Evolutionary conservation across 2,888 invertebrate genomes (phyloP).

Genomic region (Drosophila affinis): DNA sequence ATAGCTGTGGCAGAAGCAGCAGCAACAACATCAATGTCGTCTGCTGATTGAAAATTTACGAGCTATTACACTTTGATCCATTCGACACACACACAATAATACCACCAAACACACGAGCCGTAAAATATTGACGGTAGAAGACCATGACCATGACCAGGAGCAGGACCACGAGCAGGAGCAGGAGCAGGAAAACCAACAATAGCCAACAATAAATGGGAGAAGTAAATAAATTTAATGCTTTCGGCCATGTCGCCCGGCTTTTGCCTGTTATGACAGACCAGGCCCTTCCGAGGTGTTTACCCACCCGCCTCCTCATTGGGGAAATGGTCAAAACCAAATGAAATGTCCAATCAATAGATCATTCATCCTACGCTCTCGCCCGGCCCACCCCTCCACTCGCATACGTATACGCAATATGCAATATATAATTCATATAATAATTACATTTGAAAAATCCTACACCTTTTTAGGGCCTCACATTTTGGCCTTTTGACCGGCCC

Average conservation of each 20-base stretch:
- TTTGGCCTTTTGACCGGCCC: neutral
- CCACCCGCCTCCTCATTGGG: neutral
- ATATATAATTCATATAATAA: conserved; percentile 7
- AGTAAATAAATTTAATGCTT: conserved; percentile 41
- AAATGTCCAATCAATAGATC: conserved; percentile 22
- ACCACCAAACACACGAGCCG: neutral
- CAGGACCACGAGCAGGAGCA: too few relatives aligned
- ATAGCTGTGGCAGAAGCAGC: neutral
- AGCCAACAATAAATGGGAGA: conserved; percentile 31
- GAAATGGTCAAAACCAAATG: conserved; percentile 21
- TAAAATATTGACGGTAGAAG: neutral
- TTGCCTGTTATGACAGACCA: conserved; percentile 38
- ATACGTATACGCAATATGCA: neutral
- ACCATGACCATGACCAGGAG: neutral
- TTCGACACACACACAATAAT: conserved; percentile 36
- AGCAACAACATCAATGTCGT: conserved; percentile 7
- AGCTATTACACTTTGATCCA: conserved; percentile 51
- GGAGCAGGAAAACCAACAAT: neutral
- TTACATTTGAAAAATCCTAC: conserved; percentile 1
- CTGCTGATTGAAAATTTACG: conserved; percentile 47
- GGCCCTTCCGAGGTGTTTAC: conserved; percentile 37
- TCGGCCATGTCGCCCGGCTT: conserved; percentile 35
- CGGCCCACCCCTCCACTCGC: too few relatives aligned
- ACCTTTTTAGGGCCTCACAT: neutral
- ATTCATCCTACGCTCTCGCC: neutral